Evolutionary conservation across 2,888 invertebrate genomes (phyloP).

Genomic region (Callimorpha dominula): DNA sequence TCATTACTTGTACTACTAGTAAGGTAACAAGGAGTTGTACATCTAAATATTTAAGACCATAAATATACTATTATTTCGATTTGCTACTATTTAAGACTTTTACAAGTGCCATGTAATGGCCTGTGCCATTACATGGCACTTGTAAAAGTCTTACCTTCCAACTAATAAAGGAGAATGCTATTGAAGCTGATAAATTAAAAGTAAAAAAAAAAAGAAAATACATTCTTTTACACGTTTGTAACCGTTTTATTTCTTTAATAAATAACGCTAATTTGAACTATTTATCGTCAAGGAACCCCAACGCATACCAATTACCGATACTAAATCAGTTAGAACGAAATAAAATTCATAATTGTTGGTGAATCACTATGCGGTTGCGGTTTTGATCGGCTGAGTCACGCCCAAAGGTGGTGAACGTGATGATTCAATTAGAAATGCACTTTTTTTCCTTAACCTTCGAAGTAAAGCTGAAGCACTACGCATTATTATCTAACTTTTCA

Average conservation of each 20-base stretch:
- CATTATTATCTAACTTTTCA: not conserved
- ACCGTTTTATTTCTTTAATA: not conserved
- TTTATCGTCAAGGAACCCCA: conserved; percentile 20
- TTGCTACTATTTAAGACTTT: not conserved
- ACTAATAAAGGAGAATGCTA: not conserved
- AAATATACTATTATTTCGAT: not conserved
- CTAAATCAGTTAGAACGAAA: conserved; percentile 43
- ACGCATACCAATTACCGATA: conserved; percentile 36
- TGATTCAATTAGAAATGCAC: conserved; percentile 51
- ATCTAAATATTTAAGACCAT: not conserved
- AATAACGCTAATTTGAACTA: not conserved
- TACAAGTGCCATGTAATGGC: no score
- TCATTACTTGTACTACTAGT: not conserved
- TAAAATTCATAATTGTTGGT: conserved; percentile 49
- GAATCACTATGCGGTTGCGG: conserved; percentile 45
- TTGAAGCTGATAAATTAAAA: not conserved
- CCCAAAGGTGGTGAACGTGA: conserved; percentile 36
- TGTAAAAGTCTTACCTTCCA: no score
- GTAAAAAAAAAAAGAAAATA: not conserved
- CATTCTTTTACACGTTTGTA: not conserved
- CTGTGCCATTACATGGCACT: no score
- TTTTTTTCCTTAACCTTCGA: conserved; percentile 30
- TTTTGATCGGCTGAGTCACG: conserved; percentile 41
- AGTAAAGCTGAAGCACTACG: not conserved
- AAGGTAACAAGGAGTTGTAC: not conserved